phyloP scores from a whole-genome alignment of 1,140 invertebrate genomes.

The Goniozus legneri region DNA sequence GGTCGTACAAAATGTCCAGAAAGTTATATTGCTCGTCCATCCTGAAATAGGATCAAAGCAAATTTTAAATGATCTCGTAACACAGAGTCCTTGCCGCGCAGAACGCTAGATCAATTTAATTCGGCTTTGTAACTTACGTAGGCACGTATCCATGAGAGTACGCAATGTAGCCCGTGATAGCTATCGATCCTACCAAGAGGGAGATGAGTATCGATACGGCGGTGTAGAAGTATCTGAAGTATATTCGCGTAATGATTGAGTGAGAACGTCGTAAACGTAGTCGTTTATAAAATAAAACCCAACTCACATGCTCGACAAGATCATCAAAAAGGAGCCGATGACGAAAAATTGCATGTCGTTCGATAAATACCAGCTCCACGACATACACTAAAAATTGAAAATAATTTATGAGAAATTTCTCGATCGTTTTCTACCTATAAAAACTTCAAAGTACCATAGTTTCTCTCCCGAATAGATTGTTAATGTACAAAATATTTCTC shows the following conservation, averaged over 20 bases:
- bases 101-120: too few species aligned
- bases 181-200: constrained; percentile 37
- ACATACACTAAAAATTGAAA: constrained; percentile 61
- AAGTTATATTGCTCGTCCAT: constrained; percentile 46
- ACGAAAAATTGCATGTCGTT: constrained; percentile 79
- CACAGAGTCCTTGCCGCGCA: too few species aligned
- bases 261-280: too few species aligned
- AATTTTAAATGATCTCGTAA: too few species aligned
- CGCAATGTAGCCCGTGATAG: constrained; percentile 39
- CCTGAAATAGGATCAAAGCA: constrained; percentile 25
- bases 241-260: too few species aligned
- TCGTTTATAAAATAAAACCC: too few species aligned
- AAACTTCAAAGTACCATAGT: constrained; percentile 46
- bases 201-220: constrained; percentile 26
- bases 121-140: constrained; percentile 42
- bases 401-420: not conserved
- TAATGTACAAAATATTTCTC: constrained; percentile 64
- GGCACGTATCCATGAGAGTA: constrained; percentile 45
- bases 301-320: constrained; percentile 57
- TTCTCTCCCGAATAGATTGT: constrained; percentile 56
- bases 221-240: constrained; percentile 43
- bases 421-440: not conserved
- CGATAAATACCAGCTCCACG: constrained; percentile 80
- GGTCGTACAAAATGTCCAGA: constrained; percentile 48
- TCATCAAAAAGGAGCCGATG: constrained; percentile 53